phyloP scores from a whole-genome alignment of 2,888 invertebrate genomes.

The Plagiodera versicolora region DNA sequence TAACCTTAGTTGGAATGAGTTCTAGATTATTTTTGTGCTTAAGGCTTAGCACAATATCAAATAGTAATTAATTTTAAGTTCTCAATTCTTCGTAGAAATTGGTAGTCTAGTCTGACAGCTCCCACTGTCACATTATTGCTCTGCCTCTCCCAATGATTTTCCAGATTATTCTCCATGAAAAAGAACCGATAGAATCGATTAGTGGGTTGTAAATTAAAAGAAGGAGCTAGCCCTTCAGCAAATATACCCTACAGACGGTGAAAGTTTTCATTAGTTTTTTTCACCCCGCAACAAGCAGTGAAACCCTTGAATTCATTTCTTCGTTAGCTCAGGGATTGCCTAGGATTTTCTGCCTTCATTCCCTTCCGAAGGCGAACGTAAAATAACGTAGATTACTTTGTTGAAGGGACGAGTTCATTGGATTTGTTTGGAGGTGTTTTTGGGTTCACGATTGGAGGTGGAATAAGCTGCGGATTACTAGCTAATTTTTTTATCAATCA shows the following conservation, averaged over 20 bases:
- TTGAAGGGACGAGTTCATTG: neutral
- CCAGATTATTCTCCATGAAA: too few relatives aligned
- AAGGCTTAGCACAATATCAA: too few relatives aligned
- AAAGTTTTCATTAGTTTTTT: neutral
- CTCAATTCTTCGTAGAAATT: too few relatives aligned
- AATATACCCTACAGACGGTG: neutral
- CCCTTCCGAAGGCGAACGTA: neutral
- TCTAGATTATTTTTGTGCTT: too few relatives aligned
- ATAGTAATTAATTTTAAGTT: too few relatives aligned
- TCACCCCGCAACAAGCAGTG: neutral
- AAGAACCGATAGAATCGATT: too few relatives aligned
- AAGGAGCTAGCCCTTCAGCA: neutral
- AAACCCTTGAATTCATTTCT: neutral
- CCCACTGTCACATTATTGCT: too few relatives aligned
- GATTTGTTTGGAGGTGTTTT: neutral
- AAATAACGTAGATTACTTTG: neutral
- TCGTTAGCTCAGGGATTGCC: neutral
- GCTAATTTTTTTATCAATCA: neutral
- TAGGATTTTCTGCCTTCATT: neutral
- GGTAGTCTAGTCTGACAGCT: too few relatives aligned
- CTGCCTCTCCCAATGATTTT: too few relatives aligned
- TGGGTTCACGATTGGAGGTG: neutral
- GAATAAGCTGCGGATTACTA: neutral
- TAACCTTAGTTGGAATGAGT: too few relatives aligned
- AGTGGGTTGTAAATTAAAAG: too few relatives aligned